Evolutionary conservation across 1,140 invertebrate species (phyloP), one percentile per base, ranked within the genome.

Genomic region (Cotesia glomerata): DNA sequence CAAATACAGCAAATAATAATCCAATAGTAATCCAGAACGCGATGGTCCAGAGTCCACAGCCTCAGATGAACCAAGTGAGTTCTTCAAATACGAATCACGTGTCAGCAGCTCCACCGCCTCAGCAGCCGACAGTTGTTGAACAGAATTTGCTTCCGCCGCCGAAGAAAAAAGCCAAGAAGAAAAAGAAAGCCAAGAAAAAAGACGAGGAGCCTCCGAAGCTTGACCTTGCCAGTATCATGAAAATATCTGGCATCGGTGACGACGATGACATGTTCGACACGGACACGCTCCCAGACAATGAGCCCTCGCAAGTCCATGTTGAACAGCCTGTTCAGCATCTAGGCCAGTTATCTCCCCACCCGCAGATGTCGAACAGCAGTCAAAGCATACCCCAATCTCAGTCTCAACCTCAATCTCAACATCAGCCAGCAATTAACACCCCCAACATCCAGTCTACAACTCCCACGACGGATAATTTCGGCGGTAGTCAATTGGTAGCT

Each of bases 191-290:
- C 4, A 88, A 89, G 76, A 88, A 88, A 67, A 88, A 89, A 77
- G 87, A 89, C 18, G 88, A 89, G 5, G 89, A 89, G 66, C 83
- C 85, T 59, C 85, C 86, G 3, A 85, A 87, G 67, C 74, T 90
- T 16, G 89, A 90, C 77, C 81, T 90, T 63, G 88, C 88, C 36
- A 89, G 87, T 78, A 87, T 90, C 16, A 90, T 90, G 82, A 89
- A 89, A 76, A 86, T 90, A 69, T 89, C 89, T 2, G 89, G 89
- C 72, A 87, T 89, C 26, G 87, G 87, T 18, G 88, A 88, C 26
- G 88, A 89, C 54, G 88, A 89, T 73, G 87, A 88, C 67, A 83
- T 85, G 62, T 88, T 86, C 51, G 84, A 87, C 71, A 84, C 75
- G 59, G 84, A 87, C 59, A 76, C 86, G 32, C 76, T 78, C 8